Conservation (phyloP, 2,797 vertebrate genomes). For the Aythya fuligula region DNA sequence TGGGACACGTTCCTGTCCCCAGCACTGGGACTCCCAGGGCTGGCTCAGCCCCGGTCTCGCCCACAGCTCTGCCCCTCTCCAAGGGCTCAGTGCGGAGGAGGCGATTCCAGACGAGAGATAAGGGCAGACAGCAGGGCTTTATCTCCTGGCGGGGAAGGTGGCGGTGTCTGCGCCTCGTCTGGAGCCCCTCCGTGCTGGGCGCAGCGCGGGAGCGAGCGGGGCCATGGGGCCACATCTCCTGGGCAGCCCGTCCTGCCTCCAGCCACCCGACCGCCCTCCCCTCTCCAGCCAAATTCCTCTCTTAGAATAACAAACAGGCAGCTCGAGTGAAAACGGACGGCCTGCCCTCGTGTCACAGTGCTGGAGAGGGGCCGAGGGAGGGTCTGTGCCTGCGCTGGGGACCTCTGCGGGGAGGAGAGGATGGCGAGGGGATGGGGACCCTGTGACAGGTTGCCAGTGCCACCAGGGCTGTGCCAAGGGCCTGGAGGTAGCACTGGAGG, state of each 20-base stretch:
- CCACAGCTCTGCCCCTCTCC: not conserved
- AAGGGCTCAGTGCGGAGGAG: not conserved
- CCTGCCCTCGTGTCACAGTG: not conserved
- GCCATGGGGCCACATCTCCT: not conserved
- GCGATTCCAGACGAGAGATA: not conserved
- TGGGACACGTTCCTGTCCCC: not conserved
- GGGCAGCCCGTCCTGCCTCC: slow-evolving; percentile 12
- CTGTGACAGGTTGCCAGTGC: accelerated
- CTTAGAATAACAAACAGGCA: slow-evolving; percentile 82
- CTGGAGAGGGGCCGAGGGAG: not conserved
- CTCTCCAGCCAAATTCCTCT: slow-evolving; percentile 78
- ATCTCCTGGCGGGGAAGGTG: not conserved
- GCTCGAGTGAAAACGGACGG: slow-evolving; percentile 48
- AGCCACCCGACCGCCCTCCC: slow-evolving; percentile 72
- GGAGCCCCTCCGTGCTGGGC: not conserved
- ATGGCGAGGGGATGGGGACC: not conserved
- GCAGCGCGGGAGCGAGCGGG: accelerated
- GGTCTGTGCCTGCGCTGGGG: not conserved
- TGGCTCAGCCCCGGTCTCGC: not conserved
- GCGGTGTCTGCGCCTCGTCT: not conserved
- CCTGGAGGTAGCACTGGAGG: accelerated
- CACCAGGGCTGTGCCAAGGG: not conserved
- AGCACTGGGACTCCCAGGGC: not conserved
- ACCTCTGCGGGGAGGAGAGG: accelerated
- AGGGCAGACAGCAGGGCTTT: not conserved